Percentiles rank a stretch among this genome's conserved stretches.
These are phyloP conservation scores for Fulica atra DNA, from an alignment of 2,113 vertebrate species.

Conservation along the genomic window DNA sequence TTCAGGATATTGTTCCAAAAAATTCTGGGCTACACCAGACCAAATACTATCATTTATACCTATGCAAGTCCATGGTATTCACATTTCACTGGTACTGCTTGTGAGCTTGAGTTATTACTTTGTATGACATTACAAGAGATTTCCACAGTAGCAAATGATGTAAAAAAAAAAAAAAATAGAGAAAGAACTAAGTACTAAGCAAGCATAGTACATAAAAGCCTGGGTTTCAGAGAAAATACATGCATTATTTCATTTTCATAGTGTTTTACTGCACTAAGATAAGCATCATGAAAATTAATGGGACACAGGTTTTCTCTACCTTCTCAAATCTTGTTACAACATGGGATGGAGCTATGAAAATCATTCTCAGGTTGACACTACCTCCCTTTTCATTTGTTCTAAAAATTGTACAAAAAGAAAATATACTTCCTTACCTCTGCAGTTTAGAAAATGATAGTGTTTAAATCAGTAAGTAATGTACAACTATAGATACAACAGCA, in stretches of 20 bases:
- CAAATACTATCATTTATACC: background rate
- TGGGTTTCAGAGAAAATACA: background rate
- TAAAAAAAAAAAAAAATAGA: background rate
- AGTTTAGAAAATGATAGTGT: conserved; percentile 70
- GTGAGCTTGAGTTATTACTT: background rate
- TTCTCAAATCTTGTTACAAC: conserved; percentile 56
- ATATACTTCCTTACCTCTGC: conserved; percentile 46
- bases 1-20: background rate
- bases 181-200: background rate
- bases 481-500: conserved; percentile 60
- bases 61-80: fast-evolving
- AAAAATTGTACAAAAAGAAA: conserved; percentile 67
- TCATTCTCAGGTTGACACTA: conserved; percentile 33
- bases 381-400: conserved; percentile 58
- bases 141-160: background rate
- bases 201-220: background rate
- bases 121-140: background rate
- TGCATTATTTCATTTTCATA: conserved; percentile 58
- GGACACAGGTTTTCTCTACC: conserved; percentile 21
- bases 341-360: conserved; percentile 33
- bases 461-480: conserved; percentile 71
- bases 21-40: background rate
- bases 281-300: conserved; percentile 64
- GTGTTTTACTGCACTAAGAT: conserved; percentile 49
- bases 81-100: background rate